Conservation (phyloP, 2,888 invertebrate genomes). For the Barypeithes pellucidus region DNA sequence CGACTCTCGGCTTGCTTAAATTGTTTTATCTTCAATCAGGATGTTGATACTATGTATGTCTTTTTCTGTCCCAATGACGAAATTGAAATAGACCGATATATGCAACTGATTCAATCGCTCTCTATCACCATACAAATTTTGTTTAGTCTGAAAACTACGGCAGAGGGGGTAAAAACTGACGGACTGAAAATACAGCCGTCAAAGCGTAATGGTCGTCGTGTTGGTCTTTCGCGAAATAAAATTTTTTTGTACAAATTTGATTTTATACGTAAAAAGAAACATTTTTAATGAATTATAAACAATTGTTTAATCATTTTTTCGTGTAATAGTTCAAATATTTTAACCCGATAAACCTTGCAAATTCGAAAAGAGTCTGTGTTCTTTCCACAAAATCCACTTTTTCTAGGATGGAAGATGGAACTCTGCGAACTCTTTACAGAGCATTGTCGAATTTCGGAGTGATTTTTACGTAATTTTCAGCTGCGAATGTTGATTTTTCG, state of each 20-base stretch:
- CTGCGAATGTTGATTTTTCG: conserved; percentile 34
- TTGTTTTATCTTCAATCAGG: not conserved
- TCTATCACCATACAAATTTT: not conserved
- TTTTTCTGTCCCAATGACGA: not conserved
- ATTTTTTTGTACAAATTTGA: conserved; percentile 40
- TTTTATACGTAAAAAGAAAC: conserved; percentile 38
- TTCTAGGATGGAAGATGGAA: conserved; percentile 44
- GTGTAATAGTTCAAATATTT: conserved; percentile 9
- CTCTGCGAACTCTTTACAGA: conserved; percentile 34
- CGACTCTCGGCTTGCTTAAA: not conserved
- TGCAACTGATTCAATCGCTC: not conserved
- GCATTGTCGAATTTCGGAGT: conserved; percentile 10
- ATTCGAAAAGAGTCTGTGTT: conserved; percentile 17
- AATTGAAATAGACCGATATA: not conserved
- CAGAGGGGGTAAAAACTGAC: conserved; percentile 53
- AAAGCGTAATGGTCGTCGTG: conserved; percentile 58
- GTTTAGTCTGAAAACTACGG: conserved; percentile 11
- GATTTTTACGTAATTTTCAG: conserved; percentile 22
- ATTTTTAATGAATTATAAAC: conserved; percentile 29
- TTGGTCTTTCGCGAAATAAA: conserved; percentile 40
- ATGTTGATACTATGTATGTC: not conserved
- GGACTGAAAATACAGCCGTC: conserved; percentile 59
- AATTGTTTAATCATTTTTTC: not conserved
- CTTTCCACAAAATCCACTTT: conserved; percentile 27
- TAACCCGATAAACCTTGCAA: conserved; percentile 7